Evolutionary conservation across 1,140 invertebrate genomes (phyloP), one percentile per base, ranked within the genome.

Genomic region (Drosophila orosa): DNA sequence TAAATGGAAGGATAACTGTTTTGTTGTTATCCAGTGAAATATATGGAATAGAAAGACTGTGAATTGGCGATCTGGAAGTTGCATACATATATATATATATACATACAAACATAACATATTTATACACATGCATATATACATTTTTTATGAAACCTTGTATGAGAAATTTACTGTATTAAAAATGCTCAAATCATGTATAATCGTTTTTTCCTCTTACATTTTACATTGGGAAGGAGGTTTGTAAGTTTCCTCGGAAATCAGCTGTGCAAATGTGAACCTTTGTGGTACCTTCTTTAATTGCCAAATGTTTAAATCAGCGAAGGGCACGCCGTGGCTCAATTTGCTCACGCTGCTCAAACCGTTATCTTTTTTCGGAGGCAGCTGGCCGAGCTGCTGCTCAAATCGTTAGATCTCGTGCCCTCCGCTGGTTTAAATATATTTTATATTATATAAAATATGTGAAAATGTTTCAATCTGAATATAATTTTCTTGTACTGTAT

Each of bases 61-160:
- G 83, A 86, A 87, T 47, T 61, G 59, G 56, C 63, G 85, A 87
- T 75, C 83, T 85, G 72, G 62, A 86, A 79, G 81, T 84, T 80
- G 78, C 80, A 80, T 66, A 80, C 66, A 47, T 47, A 47, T 47
- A 83, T 68, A 83, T 67, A 71, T 75, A 59, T 48, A 74, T 55
- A 68, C 40, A 83, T 69, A 84, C 62, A 69, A 62, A 61, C 33
- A 67, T 61, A 63, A 42, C 15, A 66, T 50, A 66, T 59, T 67
- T 22, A 67, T 61, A 71, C 37, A 74, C 33, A 55, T 52, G 40
- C 42, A 63, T 47, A 72, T 58, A 12, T 48, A 79, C 73, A 81
- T 75, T 57, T 76, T 77, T 78, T 65, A 69, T 63, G 55, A 76
- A 75, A 68, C 42, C n/a, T 85, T 80, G 68, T 44, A 77, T 52